A percentile compares a stretch with the other conserved stretches of the same genome.
phyloP scores from a whole-genome alignment of 2,888 invertebrate genomes.

The Hylaea fasciaria region DNA sequence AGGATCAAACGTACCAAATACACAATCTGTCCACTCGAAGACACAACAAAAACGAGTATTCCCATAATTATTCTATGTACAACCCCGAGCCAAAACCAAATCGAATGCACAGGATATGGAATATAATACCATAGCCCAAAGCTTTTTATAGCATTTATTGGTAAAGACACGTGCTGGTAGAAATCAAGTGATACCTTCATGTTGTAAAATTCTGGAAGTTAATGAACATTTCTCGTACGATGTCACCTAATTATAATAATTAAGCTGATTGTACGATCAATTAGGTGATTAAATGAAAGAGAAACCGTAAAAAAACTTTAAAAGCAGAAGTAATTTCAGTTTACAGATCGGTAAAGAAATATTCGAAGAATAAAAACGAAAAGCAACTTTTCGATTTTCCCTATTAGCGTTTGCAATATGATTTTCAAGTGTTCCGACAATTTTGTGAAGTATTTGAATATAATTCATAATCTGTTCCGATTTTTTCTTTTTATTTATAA shows the following conservation, averaged over 20 bases:
- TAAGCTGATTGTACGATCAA: constrained; percentile 14
- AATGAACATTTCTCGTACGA: constrained; percentile 23
- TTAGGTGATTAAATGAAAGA: background rate
- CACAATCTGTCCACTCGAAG: constrained; percentile 53
- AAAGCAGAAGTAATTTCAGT: background rate
- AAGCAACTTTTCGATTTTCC: constrained; percentile 12
- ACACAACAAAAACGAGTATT: constrained; percentile 50
- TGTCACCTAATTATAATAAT: constrained; percentile 32
- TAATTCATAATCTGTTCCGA: background rate
- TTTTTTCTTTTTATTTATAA: background rate
- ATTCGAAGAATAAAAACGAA: constrained; percentile 1
- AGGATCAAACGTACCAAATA: constrained; percentile 53
- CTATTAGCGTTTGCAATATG: constrained; percentile 11
- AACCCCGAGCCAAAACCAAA: constrained; percentile 53
- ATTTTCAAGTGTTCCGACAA: constrained; percentile 8
- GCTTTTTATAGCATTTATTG: constrained; percentile 53
- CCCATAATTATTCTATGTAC: constrained; percentile 47
- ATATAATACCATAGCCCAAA: constrained; percentile 60
- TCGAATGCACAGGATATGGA: constrained; percentile 48
- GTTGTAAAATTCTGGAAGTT: constrained; percentile 38
- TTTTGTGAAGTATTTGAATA: background rate
- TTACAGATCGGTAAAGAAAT: background rate
- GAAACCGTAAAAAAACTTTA: background rate
- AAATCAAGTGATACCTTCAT: constrained; percentile 50
- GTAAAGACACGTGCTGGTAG: constrained; percentile 53